Base-by-base conservation (phyloP, 2,888 invertebrate species). In the Tachina lurida region DNA sequence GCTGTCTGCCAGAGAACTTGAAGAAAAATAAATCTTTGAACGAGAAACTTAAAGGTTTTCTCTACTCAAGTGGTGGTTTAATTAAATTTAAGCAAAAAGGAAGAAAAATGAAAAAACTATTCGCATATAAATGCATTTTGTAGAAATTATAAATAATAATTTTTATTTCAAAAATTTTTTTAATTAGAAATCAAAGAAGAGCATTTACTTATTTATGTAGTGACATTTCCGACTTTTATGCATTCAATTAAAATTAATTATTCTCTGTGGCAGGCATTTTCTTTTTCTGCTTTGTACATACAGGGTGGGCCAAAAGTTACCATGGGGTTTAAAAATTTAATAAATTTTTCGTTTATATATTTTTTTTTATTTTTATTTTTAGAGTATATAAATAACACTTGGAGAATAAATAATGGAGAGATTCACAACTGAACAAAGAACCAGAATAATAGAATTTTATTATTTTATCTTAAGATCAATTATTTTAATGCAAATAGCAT, bases 191-290 rank as follows among this genome's bases (percentile, higher is more conserved):
- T 13, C 3, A 17, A 62, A 17, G 43, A 62, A 17, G 43, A 60
- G 0, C 15, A 49, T 49, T 67, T 49, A 45, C 15, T 15, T n/a
- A 49, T 49, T 67, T 49, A 45, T 19, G 22, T n/a, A 41, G 22
- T 9, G 47, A 45, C 47, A 47, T 39, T 60, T 73, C 22, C 17
- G 45, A 1, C 22, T 22, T 75, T 75, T 41, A n/a, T 75, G 31
- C 19, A 43, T 54, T 54, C 8, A 41, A 54, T 65, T 54, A 43
- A 17, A 73, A 43, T 56, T 54, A 31, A 1, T 31, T 31, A 3
- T 54, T 54, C 31, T 54, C 31, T 75, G 45, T 75, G 54, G 9
- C 52, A 58, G 17, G 15, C 17, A 39, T 31, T 41, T 62, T 74
- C 0, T 7, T 60, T 71, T 47, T n/a, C 19, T 2, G 31, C 31